These are phyloP conservation scores for Albula glossodonta DNA, from an alignment of 2,113 vertebrate genomes.

Conservation along the genomic window DNA sequence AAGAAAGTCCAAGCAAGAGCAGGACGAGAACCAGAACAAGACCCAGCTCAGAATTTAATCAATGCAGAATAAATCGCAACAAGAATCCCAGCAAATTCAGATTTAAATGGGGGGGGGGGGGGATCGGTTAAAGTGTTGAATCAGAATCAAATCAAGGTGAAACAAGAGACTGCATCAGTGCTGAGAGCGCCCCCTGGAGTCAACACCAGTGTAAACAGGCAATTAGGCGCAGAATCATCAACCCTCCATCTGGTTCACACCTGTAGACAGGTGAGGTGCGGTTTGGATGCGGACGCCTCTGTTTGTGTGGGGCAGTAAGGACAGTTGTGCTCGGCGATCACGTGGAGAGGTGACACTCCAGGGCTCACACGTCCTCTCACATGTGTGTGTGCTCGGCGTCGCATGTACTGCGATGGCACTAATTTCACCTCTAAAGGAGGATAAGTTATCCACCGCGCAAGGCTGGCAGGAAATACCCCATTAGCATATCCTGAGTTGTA, in stretches of 20 bases:
- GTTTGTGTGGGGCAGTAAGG: too few relatives aligned
- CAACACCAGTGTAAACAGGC: too few relatives aligned
- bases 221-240: background rate
- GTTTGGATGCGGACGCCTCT: background rate
- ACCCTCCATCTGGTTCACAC: too few relatives aligned
- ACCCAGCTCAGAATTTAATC: too few relatives aligned
- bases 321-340: background rate
- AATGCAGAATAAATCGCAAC: too few relatives aligned
- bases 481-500: constrained; percentile 19
- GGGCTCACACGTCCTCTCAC: background rate
- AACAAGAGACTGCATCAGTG: background rate
- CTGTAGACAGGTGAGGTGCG: too few relatives aligned
- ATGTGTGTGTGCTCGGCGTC: background rate
- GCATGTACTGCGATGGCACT: background rate
- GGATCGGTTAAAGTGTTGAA: too few relatives aligned
- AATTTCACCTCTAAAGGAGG: constrained; percentile 21
- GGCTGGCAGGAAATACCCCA: background rate
- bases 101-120: too few relatives aligned
- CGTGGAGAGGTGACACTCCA: background rate
- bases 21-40: too few relatives aligned
- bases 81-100: too few relatives aligned
- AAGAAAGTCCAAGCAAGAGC: too few relatives aligned
- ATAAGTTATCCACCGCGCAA: background rate
- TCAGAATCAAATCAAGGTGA: too few relatives aligned
- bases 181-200: background rate